Evolutionary conservation across 64 coral and sea anemone species (phyloP).

Genomic region (Montipora cactus): DNA sequence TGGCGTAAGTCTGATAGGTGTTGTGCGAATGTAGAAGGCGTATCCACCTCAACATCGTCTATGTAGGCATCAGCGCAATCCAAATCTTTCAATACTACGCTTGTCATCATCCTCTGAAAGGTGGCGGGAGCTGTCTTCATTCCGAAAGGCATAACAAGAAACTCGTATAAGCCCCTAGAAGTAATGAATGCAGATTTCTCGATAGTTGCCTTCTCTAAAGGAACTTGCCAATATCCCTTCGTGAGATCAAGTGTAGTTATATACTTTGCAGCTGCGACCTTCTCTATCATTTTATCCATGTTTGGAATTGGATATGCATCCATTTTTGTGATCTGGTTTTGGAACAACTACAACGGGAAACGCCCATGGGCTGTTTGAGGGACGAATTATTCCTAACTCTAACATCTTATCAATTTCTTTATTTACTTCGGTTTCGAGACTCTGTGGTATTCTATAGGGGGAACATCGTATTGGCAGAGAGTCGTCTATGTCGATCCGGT

Average conservation of each 20-base stretch:
- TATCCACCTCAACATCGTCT: no score
- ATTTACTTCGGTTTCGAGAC: slow-evolving; percentile 12
- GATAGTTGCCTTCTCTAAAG: slow-evolving; percentile 17
- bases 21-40: neutral
- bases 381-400: slow-evolving; percentile 40
- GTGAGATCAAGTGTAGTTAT: slow-evolving; percentile 69
- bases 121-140: slow-evolving; percentile 60
- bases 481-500: slow-evolving; percentile 13
- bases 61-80: slow-evolving; percentile 8
- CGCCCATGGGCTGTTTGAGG: slow-evolving; percentile 35
- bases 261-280: slow-evolving; percentile 19
- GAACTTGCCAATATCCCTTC: slow-evolving; percentile 70
- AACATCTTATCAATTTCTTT: slow-evolving; percentile 62
- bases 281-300: slow-evolving; percentile 55
- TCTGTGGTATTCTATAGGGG: slow-evolving; percentile 32
- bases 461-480: neutral
- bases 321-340: slow-evolving; percentile 57
- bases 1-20: neutral
- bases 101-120: slow-evolving; percentile 73
- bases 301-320: slow-evolving; percentile 48
- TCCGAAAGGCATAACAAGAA: slow-evolving; percentile 54
- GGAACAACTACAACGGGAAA: slow-evolving; percentile 40
- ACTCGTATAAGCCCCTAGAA: slow-evolving; percentile 56
- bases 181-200: slow-evolving; percentile 58
- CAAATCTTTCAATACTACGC: neutral